Evolutionary conservation across 30 jellyfish, hydroid and myxozoan species (phyloP).

Genomic region (Aurelia aurita): DNA sequence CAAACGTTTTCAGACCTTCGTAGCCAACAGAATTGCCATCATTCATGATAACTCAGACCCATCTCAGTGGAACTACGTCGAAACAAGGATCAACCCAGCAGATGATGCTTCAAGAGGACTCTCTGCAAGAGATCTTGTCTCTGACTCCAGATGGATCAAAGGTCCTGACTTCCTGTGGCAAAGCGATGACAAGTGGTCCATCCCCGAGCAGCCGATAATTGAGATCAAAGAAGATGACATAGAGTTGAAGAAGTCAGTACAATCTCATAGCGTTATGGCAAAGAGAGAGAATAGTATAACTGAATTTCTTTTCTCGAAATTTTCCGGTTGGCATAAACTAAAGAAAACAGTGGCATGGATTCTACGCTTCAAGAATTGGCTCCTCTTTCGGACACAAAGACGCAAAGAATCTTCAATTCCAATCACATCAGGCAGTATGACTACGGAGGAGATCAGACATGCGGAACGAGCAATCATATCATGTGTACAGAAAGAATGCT

Average conservation of each 20-base stretch:
- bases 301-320: constrained; percentile 5
- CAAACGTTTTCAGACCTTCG: constrained; percentile 47
- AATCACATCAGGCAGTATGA: neutral
- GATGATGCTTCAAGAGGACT: constrained; percentile 73
- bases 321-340: constrained; percentile 1
- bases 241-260: neutral
- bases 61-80: constrained; percentile 61
- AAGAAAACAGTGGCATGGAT: constrained; percentile 27
- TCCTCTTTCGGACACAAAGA: neutral
- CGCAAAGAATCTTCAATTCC: neutral
- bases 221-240: constrained; percentile 2
- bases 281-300: neutral
- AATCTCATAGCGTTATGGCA: neutral
- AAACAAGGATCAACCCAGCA: constrained; percentile 41
- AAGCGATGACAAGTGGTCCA: neutral
- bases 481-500: constrained; percentile 34
- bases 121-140: neutral
- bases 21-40: constrained; percentile 40
- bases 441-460: constrained; percentile 8
- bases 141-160: constrained; percentile 22
- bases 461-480: constrained; percentile 50
- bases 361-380: neutral
- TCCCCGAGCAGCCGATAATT: neutral
- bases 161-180: constrained; percentile 61
- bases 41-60: constrained; percentile 65